Evolutionary conservation across 1,140 invertebrate genomes (phyloP).

Genomic region (Battus philenor): DNA sequence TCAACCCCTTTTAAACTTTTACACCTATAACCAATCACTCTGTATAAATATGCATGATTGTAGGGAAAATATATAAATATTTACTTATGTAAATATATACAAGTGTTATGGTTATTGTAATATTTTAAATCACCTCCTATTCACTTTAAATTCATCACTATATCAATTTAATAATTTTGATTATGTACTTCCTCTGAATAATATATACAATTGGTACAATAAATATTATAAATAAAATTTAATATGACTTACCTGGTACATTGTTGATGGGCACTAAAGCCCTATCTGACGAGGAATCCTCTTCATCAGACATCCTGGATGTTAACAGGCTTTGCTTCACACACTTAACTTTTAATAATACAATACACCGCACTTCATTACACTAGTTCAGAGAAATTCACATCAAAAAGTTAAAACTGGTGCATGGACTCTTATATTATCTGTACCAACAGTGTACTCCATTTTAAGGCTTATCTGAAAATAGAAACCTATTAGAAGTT

Average conservation of each 20-base stretch:
- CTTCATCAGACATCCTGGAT: conserved; percentile 59
- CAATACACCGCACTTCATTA: conserved; percentile 34
- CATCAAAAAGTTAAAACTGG: conserved; percentile 35
- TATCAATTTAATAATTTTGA: background rate
- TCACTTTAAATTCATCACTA: background rate
- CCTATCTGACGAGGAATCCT: conserved; percentile 61
- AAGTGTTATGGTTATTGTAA: background rate
- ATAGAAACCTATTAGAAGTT: too few species aligned
- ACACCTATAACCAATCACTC: too few species aligned
- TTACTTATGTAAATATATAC: background rate
- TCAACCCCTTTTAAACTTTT: too few species aligned
- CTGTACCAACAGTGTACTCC: conserved; percentile 32
- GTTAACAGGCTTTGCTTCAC: conserved; percentile 23
- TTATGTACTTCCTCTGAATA: background rate
- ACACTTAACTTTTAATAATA: conserved; percentile 26
- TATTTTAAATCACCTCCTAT: background rate
- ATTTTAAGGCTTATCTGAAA: too few species aligned
- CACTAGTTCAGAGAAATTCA: conserved; percentile 45
- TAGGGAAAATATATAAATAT: background rate
- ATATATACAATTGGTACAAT: background rate
- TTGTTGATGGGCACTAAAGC: conserved; percentile 55
- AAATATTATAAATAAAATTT: too few species aligned
- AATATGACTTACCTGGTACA: conserved; percentile 53
- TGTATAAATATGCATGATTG: background rate
- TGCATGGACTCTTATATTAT: conserved; percentile 30